Evolutionary conservation across 2,888 invertebrate genomes (phyloP).

Genomic region (Ametastegia equiseti): DNA sequence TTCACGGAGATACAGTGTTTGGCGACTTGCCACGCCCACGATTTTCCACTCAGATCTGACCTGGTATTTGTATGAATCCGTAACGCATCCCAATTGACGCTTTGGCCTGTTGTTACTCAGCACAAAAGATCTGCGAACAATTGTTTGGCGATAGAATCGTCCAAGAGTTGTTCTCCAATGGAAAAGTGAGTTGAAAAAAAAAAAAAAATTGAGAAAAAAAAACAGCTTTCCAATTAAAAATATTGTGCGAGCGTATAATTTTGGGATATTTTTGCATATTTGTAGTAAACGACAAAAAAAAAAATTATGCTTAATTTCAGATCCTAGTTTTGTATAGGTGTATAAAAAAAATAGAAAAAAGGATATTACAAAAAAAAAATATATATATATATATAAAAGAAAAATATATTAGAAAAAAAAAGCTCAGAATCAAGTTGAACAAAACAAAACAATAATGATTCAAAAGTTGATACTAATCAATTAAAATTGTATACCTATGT

Average conservation of each 20-base stretch:
- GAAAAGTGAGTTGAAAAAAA: slow-evolving; percentile 22
- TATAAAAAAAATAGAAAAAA: slow-evolving; percentile 49
- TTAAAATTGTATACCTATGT: slow-evolving; percentile 45
- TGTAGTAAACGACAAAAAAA: slow-evolving; percentile 37
- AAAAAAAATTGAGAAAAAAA: not conserved
- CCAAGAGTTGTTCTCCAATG: not conserved
- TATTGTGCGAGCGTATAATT: not conserved
- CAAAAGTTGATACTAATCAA: no score
- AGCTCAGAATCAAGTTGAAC: slow-evolving; percentile 34
- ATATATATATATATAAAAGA: slow-evolving; percentile 7
- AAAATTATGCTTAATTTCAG: slow-evolving; percentile 52
- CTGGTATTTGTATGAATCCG: slow-evolving; percentile 52
- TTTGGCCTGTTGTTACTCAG: slow-evolving; percentile 20
- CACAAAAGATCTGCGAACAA: not conserved
- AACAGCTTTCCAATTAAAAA: not conserved
- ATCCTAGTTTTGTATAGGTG: slow-evolving; percentile 53
- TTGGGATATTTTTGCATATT: slow-evolving; percentile 47
- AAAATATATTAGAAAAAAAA: slow-evolving; percentile 20
- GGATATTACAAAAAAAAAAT: slow-evolving; percentile 48
- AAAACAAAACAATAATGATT: slow-evolving; percentile 52
- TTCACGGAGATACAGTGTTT: slow-evolving; percentile 91
- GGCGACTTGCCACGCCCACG: slow-evolving; percentile 92
- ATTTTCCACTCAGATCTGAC: slow-evolving; percentile 90
- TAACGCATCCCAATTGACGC: slow-evolving; percentile 29
- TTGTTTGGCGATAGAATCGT: slow-evolving; percentile 5